A percentile compares a stretch with the other conserved stretches of the same genome.
phyloP scores from a whole-genome alignment of 64 coral and sea anemone genomes.

The Dendronephthya gigantea region DNA sequence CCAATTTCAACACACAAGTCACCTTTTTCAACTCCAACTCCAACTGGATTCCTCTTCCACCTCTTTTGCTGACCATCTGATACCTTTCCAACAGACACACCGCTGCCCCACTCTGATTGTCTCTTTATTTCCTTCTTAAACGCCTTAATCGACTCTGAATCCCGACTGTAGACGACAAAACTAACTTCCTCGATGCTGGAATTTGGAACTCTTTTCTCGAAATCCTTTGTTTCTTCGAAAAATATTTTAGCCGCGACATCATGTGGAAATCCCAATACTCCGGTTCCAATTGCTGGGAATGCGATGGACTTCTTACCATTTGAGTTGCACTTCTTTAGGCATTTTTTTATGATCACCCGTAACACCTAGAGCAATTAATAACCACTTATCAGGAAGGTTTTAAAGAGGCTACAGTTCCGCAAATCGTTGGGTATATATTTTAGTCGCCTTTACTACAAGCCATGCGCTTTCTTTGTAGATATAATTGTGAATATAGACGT shows the following conservation, averaged over 20 bases:
- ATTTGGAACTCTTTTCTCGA: constrained; percentile 3
- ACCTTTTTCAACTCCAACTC: neutral
- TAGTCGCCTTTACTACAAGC: too few species aligned
- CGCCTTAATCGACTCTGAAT: neutral
- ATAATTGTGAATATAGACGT: too few species aligned
- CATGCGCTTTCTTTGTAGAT: too few species aligned
- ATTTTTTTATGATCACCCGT: neutral
- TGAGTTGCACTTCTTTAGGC: neutral
- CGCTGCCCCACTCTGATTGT: neutral
- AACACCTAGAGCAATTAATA: neutral
- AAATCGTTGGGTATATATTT: too few species aligned
- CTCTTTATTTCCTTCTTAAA: constrained; percentile 29
- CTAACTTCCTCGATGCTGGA: constrained; percentile 15
- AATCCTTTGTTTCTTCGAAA: constrained; percentile 29
- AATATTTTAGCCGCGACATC: constrained; percentile 17
- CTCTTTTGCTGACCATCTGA: neutral
- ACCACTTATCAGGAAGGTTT: too few species aligned
- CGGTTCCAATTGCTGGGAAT: constrained; percentile 45
- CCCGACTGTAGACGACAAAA: constrained; percentile 23
- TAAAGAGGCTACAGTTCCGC: too few species aligned
- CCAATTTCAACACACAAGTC: neutral
- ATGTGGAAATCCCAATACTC: constrained; percentile 11
- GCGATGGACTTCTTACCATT: neutral
- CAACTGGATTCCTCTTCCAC: neutral
- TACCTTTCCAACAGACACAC: neutral